Base-by-base conservation (phyloP, 1,140 invertebrate genomes). In the Nixonia krombeini region DNA sequence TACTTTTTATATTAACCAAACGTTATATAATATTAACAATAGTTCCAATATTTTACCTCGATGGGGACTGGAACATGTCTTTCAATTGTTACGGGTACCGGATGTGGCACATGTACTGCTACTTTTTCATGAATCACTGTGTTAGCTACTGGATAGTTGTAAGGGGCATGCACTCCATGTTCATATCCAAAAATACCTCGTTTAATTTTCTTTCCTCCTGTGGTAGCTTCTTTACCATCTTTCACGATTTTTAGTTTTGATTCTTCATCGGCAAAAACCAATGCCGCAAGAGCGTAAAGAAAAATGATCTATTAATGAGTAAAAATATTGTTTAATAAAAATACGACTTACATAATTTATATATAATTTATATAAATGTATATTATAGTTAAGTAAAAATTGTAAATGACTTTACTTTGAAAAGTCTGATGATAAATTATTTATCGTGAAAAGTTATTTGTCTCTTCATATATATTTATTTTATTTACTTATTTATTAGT, bases 51-150 rank as follows among this genome's bases (percentile, higher is more conserved):
- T n/a, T n/a, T n/a, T 79, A 83, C 83, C 78, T 82, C 83, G 42
- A 80, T 74, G 0, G 78, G 55, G 10, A 79, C 71, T 7, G 82
- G 76, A 12, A 82, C 61, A 8, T 77, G 82, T 63, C 71, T 84
- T 58, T 85, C 82, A 33, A 84, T 59, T 2, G 80, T 63, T 2
- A 80, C 74, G 13, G 79, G 67, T 6, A 83, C 68, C 5, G 77
- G 80, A 37, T 83, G 81, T 0, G 81, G 59, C n/a, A 80, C 74
- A 1, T 80, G 76, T 7, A 83, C 81, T 29, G 78, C 52, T 1
- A 83, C 76, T 72, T 83, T 79, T 33, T 78, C 79, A 26, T 79
- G 82, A 53, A 85, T 53, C 16, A 83, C 62, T 17, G 78, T 80
- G 31, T 73, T 71, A 59, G 57, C 52, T 46, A 62, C 70, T 66